Percentiles rank a stretch among this genome's conserved stretches.
Evolutionary conservation across 2,888 invertebrate genomes (phyloP).

Genomic region (Diloba caeruleocephala): DNA sequence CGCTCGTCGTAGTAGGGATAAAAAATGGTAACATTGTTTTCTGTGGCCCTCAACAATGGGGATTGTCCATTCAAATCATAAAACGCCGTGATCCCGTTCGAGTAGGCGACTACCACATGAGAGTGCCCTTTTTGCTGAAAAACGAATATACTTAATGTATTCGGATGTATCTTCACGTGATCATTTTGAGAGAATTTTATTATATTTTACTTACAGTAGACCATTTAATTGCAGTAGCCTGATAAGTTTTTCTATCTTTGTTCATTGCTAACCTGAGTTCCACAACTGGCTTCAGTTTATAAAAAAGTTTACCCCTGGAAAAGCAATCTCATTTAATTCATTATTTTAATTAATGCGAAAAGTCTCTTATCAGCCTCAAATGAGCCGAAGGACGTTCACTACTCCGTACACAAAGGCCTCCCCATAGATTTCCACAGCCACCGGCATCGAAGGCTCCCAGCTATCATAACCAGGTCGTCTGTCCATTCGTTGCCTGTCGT

Average conservation of each 20-base stretch:
- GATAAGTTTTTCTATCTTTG: slow-evolving; percentile 64
- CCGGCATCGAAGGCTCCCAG: too few species aligned
- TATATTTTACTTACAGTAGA: slow-evolving; percentile 74
- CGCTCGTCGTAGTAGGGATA: slow-evolving; percentile 90
- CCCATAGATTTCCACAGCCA: too few species aligned
- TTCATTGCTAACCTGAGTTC: slow-evolving; percentile 72
- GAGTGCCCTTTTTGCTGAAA: slow-evolving; percentile 85
- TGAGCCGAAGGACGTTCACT: too few species aligned
- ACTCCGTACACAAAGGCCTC: too few species aligned
- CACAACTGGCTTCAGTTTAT: slow-evolving; percentile 82
- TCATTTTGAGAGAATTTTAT: neutral
- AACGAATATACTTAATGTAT: neutral
- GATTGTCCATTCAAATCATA: slow-evolving; percentile 89
- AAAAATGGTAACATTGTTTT: slow-evolving; percentile 78
- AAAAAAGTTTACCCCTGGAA: slow-evolving; percentile 76
- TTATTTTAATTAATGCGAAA: neutral
- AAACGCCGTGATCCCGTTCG: slow-evolving; percentile 91
- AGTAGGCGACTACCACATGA: slow-evolving; percentile 91
- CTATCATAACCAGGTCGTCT: too few species aligned
- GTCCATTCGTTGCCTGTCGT: too few species aligned
- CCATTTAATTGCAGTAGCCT: slow-evolving; percentile 87
- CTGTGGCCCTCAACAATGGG: slow-evolving; percentile 78
- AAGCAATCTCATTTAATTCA: neutral
- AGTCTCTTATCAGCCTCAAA: too few species aligned
- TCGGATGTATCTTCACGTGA: neutral